These are phyloP conservation scores for Rhinolophus sinicus DNA, from an alignment of 2,113 vertebrate species.

Conservation along the genomic window DNA sequence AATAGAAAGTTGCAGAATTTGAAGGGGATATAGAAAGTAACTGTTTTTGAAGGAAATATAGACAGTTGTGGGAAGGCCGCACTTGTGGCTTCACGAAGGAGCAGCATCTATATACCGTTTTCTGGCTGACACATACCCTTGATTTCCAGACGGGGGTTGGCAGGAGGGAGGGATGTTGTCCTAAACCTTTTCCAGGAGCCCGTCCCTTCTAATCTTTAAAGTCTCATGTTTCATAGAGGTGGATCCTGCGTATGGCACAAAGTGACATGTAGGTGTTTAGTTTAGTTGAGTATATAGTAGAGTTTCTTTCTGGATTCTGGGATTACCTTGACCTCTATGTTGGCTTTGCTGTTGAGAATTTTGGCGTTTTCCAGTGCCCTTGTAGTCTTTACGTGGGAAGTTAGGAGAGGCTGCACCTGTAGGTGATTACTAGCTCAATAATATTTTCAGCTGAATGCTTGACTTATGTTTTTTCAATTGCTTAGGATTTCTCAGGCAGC, in stretches of 20 bases:
- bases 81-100: fast-evolving
- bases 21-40: background rate
- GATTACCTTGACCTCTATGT: background rate
- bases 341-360: background rate
- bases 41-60: background rate
- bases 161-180: background rate
- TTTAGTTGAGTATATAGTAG: background rate
- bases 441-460: background rate
- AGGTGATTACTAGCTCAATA: background rate
- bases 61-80: background rate
- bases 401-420: background rate
- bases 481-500: background rate
- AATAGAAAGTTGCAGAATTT: background rate
- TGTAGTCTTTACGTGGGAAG: background rate
- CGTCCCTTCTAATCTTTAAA: background rate
- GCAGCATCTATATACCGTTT: background rate
- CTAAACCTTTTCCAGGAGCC: background rate
- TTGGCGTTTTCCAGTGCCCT: background rate
- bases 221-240: background rate
- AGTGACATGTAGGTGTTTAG: background rate
- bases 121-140: background rate
- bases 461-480: slow-evolving; percentile 19
- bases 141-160: background rate
- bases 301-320: background rate
- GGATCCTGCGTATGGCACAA: background rate